These are phyloP conservation scores for Cyphomyrmex costatus DNA, from an alignment of 1,140 invertebrate species.

Conservation along the genomic window DNA sequence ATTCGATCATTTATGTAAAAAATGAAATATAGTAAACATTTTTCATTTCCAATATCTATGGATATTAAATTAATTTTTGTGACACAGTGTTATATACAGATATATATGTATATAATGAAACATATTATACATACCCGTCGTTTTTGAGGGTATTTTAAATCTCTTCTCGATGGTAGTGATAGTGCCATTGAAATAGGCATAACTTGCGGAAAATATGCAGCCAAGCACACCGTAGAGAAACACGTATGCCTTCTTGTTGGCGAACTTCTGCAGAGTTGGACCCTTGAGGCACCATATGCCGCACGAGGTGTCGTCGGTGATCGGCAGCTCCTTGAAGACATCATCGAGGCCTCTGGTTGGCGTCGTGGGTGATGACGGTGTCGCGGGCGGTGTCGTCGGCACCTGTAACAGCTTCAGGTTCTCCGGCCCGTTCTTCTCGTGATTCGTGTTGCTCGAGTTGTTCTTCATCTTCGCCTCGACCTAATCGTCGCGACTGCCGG, in stretches of 20 bases:
- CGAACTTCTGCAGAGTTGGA: constrained; percentile 89
- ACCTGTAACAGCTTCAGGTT: constrained; percentile 79
- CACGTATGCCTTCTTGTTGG: constrained; percentile 92
- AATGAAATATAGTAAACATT: neutral
- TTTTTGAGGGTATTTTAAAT: constrained; percentile 92
- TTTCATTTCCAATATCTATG: neutral
- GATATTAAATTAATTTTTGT: neutral
- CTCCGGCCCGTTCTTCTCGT: constrained; percentile 83
- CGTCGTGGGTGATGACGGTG: constrained; percentile 77
- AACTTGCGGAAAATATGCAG: constrained; percentile 91
- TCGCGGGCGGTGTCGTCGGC: constrained; percentile 75
- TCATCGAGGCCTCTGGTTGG: constrained; percentile 86
- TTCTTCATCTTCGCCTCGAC: constrained; percentile 75
- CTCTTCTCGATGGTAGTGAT: constrained; percentile 94
- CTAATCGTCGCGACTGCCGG: constrained; percentile 20
- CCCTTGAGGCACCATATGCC: constrained; percentile 89
- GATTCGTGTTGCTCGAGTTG: constrained; percentile 75
- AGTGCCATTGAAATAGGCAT: constrained; percentile 92
- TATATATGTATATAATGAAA: neutral
- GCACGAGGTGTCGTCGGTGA: constrained; percentile 89
- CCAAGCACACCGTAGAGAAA: constrained; percentile 91
- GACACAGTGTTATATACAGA: neutral
- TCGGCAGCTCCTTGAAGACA: constrained; percentile 86
- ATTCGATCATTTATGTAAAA: neutral
- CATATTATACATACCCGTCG: constrained; percentile 87